Evolutionary conservation across 2,888 invertebrate species (phyloP).

Genomic region (Ophion slaviceki): DNA sequence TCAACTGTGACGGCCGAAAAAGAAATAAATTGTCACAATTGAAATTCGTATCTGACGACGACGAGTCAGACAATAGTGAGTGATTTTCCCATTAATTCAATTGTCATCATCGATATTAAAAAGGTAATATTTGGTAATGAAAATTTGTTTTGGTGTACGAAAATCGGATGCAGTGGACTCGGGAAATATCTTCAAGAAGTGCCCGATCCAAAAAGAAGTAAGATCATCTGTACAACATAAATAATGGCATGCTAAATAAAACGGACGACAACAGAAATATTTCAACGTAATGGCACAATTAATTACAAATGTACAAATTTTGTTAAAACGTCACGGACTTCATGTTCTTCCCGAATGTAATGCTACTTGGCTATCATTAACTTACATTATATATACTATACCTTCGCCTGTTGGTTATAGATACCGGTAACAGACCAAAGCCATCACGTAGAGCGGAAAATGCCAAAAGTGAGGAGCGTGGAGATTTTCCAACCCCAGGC

Average conservation of each 20-base stretch:
- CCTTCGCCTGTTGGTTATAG: constrained; percentile 24
- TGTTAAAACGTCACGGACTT: constrained; percentile 19
- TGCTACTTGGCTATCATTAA: constrained; percentile 9
- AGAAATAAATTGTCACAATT: constrained; percentile 17
- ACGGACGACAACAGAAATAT: constrained; percentile 19
- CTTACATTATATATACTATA: not conserved
- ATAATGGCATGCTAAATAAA: constrained; percentile 15
- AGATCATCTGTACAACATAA: constrained; percentile 21
- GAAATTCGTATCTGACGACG: constrained; percentile 10
- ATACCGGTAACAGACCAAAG: constrained; percentile 29
- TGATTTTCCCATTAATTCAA: constrained; percentile 13
- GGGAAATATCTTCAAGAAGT: constrained; percentile 16
- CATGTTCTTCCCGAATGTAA: constrained; percentile 26
- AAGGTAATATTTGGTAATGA: constrained; percentile 21
- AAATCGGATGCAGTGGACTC: constrained; percentile 15
- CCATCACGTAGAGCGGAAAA: constrained; percentile 27
- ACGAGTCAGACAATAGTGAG: constrained; percentile 5
- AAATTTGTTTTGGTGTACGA: constrained; percentile 21
- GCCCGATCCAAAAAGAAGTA: constrained; percentile 1
- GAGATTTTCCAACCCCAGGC: constrained; percentile 23
- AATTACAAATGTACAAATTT: constrained; percentile 5
- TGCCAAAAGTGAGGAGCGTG: constrained; percentile 24
- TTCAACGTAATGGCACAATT: constrained; percentile 8
- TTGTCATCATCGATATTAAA: constrained; percentile 3
- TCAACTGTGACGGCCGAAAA: constrained; percentile 19